Base-by-base conservation (phyloP, 2,797 vertebrate genomes). In the Rhodeus uyekii region DNA sequence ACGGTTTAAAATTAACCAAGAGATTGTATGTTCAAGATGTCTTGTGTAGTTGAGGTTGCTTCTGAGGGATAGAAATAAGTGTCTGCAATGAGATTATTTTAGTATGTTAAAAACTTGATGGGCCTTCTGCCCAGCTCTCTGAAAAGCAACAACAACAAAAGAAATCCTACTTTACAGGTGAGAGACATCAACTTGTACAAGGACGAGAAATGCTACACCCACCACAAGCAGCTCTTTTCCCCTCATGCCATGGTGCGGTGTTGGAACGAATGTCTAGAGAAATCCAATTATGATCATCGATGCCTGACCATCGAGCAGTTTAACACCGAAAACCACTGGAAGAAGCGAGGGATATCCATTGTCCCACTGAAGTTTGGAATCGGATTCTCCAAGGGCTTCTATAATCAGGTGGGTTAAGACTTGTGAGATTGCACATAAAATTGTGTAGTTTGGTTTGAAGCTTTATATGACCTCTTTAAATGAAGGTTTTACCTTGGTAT, bases 131-230 rank as follows among this genome's bases (percentile, higher is more conserved):
- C 4, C 50, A 24, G 9, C 50, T 55, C 22, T 55, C 50, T 55
- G 50, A 12, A 55, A 53, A 53, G 3, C 22, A 55, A 12, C n/a
- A n/a, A n/a, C n/a, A n/a, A 55, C 9, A 2, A 24, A 55, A 24
- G n/a, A 29, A 29, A 39, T 64, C 27, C 4, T 3, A 48, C 36
- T 65, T 8, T 44, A 83, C 88, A 97, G 96, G 83, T 97, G 78
- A 91, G 93, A 63, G 93, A 96, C 90, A 91, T 94, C 74, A 97
- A 96, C 88, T 95, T 96, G 95, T 96, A 96, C 90, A 92, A 87
- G 82, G 90, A 89, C 6, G 83, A 90, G 13, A 0, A 90, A 89
- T 74, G 87, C 16, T 88, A 90, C 86, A 94, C 94, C 19, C 94
- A 92, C 90, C 95, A 93, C 92, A 94, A 92, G 85, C 94, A 96